phyloP scores from a whole-genome alignment of 2,113 vertebrate species.

The Sylvietta virens region DNA sequence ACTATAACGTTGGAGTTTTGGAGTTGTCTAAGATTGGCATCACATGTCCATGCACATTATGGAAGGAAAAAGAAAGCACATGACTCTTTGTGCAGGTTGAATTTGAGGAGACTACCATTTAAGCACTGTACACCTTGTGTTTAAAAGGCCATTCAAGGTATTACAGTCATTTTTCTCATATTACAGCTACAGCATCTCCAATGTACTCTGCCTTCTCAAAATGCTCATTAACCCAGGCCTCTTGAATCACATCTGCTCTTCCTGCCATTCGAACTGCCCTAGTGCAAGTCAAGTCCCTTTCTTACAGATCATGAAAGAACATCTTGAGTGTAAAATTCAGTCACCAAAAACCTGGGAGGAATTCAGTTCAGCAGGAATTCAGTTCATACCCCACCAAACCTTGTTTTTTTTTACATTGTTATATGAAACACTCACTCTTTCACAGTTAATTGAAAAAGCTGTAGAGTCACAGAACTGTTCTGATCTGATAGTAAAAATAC shows the following conservation, averaged over 20 bases:
- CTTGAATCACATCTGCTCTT: not conserved
- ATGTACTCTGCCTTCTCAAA: not conserved
- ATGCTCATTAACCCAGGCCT: not conserved
- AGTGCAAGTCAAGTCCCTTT: not conserved
- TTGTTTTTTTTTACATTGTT: not conserved
- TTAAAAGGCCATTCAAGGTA: not conserved
- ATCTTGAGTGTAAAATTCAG: not conserved
- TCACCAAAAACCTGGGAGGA: not conserved
- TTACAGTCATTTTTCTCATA: not conserved
- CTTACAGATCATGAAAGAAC: not conserved
- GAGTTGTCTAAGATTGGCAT: not conserved
- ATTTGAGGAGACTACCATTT: not conserved
- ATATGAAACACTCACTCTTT: not conserved
- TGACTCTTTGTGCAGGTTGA: not conserved
- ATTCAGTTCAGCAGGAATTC: not conserved
- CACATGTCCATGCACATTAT: not conserved
- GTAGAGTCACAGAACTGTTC: not conserved
- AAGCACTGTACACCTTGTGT: not conserved
- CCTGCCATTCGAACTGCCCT: not conserved
- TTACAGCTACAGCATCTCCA: not conserved
- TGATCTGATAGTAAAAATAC: not conserved
- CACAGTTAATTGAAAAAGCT: not conserved
- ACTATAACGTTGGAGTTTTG: not conserved
- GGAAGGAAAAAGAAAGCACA: not conserved
- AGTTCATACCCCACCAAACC: not conserved